Evolutionary conservation across 2,797 vertebrate genomes (phyloP), one percentile per base, ranked within the genome.

Genomic region (Bradypus variegatus): DNA sequence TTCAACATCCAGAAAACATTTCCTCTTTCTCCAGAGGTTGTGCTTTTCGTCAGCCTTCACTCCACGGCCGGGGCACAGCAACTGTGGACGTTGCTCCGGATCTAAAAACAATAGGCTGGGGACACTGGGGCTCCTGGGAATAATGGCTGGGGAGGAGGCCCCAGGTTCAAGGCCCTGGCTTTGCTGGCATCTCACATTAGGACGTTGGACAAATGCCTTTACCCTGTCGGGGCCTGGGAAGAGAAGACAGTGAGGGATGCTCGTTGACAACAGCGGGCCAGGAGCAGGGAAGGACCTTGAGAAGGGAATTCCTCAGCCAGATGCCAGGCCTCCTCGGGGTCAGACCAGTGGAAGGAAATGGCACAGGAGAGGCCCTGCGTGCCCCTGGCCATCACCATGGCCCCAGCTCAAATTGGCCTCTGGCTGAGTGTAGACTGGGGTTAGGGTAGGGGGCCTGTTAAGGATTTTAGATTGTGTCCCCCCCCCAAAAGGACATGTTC

Each of bases 11-110:
- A 94, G 77, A 81, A 62, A 86, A 90, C 73, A 80, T 62, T 83
- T 93, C 45, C 72, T 75, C 69, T 93, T 84, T 88, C 60, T 95
- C 80, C 84, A 70, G 62, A 94, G 41, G 70, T 73, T 85, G 93
- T 69, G 73, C 50, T 90, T 79, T 83, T 6, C 80, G 45, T 88
- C 31, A 73, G 55, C 72, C 45, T 88, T 80, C n/a, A 31, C 25
- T 82, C 65, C 72, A 75, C 2, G n/a, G 23, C 67, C 48, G 89
- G 94, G 64, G 33, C 77, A 73, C 41, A 94, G 76, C 86, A 95
- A 73, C 91, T 88, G 75, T 50, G 86, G 62, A 48, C 23, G 78
- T 36, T 25, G 29, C n/a, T 88, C 78, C 89, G 58, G 25, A 29
- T 77, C 64, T 58, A 36, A 33, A 89, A 88, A 85, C 41, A 55